Evolutionary conservation across 2,797 vertebrate genomes (phyloP).

Genomic region (Danio choprae): DNA sequence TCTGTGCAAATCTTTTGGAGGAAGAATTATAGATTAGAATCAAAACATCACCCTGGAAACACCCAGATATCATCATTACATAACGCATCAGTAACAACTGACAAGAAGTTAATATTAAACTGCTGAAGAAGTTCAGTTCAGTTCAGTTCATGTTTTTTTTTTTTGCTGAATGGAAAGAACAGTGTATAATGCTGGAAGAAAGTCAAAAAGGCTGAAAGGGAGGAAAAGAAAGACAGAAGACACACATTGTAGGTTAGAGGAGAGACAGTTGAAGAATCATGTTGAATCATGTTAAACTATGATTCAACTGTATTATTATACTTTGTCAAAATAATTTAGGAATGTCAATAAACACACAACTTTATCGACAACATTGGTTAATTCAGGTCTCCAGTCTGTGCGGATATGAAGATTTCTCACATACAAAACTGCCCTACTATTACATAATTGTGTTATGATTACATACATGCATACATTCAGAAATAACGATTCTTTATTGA

Average conservation of each 20-base stretch:
- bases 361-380: not conserved
- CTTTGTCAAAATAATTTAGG: not conserved
- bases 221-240: not conserved
- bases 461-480: not conserved
- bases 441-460: not conserved
- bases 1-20: not conserved
- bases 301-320: not conserved
- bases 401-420: not conserved
- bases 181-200: not conserved
- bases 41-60: not conserved
- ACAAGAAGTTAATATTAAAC: conserved; percentile 13
- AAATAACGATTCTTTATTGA: not conserved
- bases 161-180: not conserved
- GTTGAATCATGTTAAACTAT: not conserved
- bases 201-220: not conserved
- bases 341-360: conserved; percentile 4
- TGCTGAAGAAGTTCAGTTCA: not conserved
- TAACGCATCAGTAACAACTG: not conserved
- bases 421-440: not conserved
- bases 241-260: not conserved
- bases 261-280: not conserved
- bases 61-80: not conserved
- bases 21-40: not conserved
- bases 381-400: conserved; percentile 13
- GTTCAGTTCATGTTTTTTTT: conserved; percentile 10